A percentile compares a stretch with the other conserved stretches of the same genome.
Evolutionary conservation across 2,113 vertebrate species (phyloP).

Genomic region (Eira barbara): DNA sequence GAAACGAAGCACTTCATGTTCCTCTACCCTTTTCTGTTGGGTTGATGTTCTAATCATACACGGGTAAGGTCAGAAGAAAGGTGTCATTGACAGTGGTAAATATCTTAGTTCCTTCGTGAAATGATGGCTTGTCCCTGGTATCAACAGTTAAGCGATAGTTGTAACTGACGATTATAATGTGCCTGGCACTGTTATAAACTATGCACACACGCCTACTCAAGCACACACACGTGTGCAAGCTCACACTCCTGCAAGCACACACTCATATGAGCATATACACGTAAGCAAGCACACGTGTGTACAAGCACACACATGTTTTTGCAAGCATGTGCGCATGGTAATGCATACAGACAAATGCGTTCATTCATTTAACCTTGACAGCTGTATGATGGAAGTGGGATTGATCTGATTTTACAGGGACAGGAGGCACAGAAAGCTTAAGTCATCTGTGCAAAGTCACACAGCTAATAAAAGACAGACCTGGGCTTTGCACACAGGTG

Average conservation of each 20-base stretch:
- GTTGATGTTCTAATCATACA: slow-evolving; percentile 4
- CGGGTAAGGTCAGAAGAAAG: background rate
- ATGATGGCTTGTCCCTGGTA: slow-evolving; percentile 61
- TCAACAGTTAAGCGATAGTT: background rate
- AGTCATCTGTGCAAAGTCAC: background rate
- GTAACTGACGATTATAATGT: fast-evolving
- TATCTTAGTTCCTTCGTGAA: slow-evolving; percentile 27
- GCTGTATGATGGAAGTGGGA: background rate
- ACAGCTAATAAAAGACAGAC: background rate
- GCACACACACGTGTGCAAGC: background rate
- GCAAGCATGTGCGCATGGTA: fast-evolving
- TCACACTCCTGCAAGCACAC: no score
- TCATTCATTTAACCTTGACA: background rate
- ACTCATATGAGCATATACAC: background rate
- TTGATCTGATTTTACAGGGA: background rate
- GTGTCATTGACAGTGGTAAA: slow-evolving; percentile 27
- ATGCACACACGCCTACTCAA: no score
- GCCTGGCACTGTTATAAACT: background rate
- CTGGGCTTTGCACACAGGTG: background rate
- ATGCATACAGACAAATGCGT: fast-evolving
- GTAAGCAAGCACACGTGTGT: background rate
- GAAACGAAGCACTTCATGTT: slow-evolving; percentile 17
- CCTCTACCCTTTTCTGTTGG: slow-evolving; percentile 52
- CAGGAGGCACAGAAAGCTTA: background rate
- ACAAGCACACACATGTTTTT: background rate